Evolutionary conservation across 2,797 vertebrate species (phyloP).

Genomic region (Alcedo atthis): DNA sequence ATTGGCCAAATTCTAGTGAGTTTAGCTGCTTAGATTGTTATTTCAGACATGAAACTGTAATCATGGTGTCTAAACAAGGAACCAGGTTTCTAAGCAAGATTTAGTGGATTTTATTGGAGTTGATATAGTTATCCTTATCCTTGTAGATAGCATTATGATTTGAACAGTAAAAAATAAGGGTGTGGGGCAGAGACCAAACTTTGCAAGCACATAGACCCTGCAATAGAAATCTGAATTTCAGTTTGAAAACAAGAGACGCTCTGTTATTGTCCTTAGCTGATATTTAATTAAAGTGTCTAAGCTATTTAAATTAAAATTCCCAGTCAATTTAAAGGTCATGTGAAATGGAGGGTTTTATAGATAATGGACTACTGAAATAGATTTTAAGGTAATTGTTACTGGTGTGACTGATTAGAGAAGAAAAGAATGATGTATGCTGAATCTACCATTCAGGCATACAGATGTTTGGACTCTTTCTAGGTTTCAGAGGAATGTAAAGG

Average conservation of each 20-base stretch:
- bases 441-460: not conserved
- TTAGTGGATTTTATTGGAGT: not conserved
- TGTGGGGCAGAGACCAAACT: not conserved
- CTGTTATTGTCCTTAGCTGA: slow-evolving; percentile 46
- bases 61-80: not conserved
- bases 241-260: slow-evolving; percentile 60
- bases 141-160: not conserved
- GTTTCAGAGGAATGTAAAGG: not conserved
- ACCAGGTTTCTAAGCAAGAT: not conserved
- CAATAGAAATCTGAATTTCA: slow-evolving; percentile 13
- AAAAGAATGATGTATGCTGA: not conserved
- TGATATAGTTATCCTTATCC: not conserved
- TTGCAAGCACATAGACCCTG: not conserved
- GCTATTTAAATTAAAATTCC: slow-evolving; percentile 57
- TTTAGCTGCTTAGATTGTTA: not conserved
- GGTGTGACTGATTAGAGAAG: not conserved
- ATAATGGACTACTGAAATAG: slow-evolving; percentile 21
- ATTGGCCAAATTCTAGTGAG: not conserved
- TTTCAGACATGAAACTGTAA: not conserved
- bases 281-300: slow-evolving; percentile 69
- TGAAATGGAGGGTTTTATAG: slow-evolving; percentile 54
- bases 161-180: not conserved
- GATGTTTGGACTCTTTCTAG: not conserved
- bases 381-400: slow-evolving; percentile 47
- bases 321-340: slow-evolving; percentile 62